Evolutionary conservation across 2,888 invertebrate genomes (phyloP).

Genomic region (Sisyra nigra): DNA sequence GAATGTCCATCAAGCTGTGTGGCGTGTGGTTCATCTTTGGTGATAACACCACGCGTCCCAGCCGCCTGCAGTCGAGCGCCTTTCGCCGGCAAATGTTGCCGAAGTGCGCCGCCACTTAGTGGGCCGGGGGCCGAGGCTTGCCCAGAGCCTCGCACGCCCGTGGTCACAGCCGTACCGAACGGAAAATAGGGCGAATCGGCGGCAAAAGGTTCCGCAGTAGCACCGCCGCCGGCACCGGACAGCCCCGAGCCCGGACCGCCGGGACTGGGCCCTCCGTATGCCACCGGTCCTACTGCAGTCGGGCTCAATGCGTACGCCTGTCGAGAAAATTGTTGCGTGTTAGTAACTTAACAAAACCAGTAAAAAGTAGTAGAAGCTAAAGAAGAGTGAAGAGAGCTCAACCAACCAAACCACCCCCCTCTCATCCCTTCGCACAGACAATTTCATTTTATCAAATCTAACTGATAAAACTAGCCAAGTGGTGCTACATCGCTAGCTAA

Average conservation of each 20-base stretch:
- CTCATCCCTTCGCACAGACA: too few relatives aligned
- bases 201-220: slow-evolving; percentile 39
- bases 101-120: neutral
- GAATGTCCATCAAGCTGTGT: slow-evolving; percentile 22
- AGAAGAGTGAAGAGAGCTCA: too few relatives aligned
- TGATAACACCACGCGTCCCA: slow-evolving; percentile 10
- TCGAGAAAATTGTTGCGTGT: slow-evolving; percentile 14
- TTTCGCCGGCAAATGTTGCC: neutral
- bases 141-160: slow-evolving; percentile 22
- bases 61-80: neutral
- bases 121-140: slow-evolving; percentile 2
- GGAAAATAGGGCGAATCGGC: slow-evolving; percentile 46
- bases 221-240: slow-evolving; percentile 28
- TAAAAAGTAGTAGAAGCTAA: too few relatives aligned
- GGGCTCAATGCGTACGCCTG: slow-evolving; percentile 30
- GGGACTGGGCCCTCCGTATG: slow-evolving; percentile 16
- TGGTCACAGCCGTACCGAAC: slow-evolving; percentile 39
- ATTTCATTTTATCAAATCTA: too few relatives aligned
- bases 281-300: slow-evolving; percentile 22
- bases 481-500: too few relatives aligned
- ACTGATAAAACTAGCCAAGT: too few relatives aligned
- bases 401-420: too few relatives aligned
- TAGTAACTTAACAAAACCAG: neutral
- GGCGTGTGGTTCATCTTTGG: slow-evolving; percentile 20
- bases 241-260: slow-evolving; percentile 22